Percentiles rank a stretch among this genome's conserved stretches.
Evolutionary conservation across 2,797 vertebrate genomes (phyloP).

Genomic region (Triplophysa yarkandensis): DNA sequence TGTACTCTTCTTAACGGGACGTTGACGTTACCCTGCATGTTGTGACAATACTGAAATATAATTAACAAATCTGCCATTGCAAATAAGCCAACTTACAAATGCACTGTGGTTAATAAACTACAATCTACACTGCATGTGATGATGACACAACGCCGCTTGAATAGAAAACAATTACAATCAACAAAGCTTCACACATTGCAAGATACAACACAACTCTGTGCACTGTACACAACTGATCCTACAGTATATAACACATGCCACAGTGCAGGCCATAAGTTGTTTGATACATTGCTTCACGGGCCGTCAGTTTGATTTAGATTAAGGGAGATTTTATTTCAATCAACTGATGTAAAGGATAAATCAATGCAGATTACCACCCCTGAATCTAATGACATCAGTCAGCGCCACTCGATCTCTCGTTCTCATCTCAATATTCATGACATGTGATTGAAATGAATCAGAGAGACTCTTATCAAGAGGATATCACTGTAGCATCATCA

Average conservation of each 20-base stretch:
- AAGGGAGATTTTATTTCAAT: slow-evolving; percentile 16
- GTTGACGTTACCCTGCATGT: too few species aligned
- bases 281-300: background rate
- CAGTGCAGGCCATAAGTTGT: background rate
- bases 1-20: too few species aligned
- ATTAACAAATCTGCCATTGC: too few species aligned
- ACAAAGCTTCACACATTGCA: background rate
- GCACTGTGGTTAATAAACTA: too few species aligned
- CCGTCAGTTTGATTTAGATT: background rate
- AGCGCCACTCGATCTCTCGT: background rate
- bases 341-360: slow-evolving; percentile 11
- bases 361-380: slow-evolving; percentile 18
- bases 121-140: too few species aligned
- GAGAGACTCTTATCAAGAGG: slow-evolving; percentile 27
- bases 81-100: too few species aligned
- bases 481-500: background rate
- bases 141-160: background rate
- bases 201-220: background rate
- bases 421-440: slow-evolving; percentile 38
- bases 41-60: too few species aligned
- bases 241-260: background rate
- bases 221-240: too few species aligned
- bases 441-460: slow-evolving; percentile 27
- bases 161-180: background rate
- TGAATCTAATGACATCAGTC: slow-evolving; percentile 31